These are phyloP conservation scores for Cantharis rustica DNA, from an alignment of 2,888 invertebrate genomes.

Conservation along the genomic window DNA sequence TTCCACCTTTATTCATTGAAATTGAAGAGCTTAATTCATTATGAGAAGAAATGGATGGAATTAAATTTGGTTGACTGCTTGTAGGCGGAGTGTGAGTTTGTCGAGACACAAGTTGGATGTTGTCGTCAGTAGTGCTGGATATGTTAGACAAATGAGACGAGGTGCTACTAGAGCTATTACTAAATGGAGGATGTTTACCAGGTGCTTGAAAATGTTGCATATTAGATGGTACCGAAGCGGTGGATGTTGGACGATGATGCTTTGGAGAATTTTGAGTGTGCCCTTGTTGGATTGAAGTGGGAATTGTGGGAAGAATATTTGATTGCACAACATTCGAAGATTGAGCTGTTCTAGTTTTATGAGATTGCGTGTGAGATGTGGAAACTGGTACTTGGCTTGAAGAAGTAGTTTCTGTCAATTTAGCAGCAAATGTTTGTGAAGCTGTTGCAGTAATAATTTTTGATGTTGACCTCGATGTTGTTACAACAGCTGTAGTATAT, in stretches of 20 bases:
- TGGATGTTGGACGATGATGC: slow-evolving; percentile 49
- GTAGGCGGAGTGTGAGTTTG: slow-evolving; percentile 17
- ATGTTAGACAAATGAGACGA: slow-evolving; percentile 16
- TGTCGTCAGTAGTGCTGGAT: slow-evolving; percentile 12
- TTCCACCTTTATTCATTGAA: slow-evolving; percentile 50
- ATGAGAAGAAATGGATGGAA: slow-evolving; percentile 35
- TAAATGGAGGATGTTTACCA: slow-evolving; percentile 37
- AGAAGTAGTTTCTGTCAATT: slow-evolving; percentile 64
- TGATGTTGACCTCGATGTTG: slow-evolving; percentile 48
- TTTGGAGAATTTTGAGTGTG: slow-evolving; percentile 49
- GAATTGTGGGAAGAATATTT: slow-evolving; percentile 45
- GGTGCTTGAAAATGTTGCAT: slow-evolving; percentile 52
- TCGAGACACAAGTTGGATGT: slow-evolving; percentile 35
- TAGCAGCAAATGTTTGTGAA: slow-evolving; percentile 76
- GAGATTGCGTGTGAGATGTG: slow-evolving; percentile 31
- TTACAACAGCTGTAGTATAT: slow-evolving; percentile 63
- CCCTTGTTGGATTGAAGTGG: slow-evolving; percentile 20
- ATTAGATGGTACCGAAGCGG: slow-evolving; percentile 54
- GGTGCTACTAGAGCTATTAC: background rate
- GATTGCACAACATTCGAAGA: slow-evolving; percentile 34
- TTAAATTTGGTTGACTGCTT: slow-evolving; percentile 42
- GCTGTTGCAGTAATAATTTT: slow-evolving; percentile 51
- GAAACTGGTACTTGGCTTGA: slow-evolving; percentile 37
- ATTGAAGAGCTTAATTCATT: slow-evolving; percentile 34
- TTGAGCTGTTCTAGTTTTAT: slow-evolving; percentile 29